These are phyloP conservation scores for Lasius platythorax DNA, from an alignment of 2,888 invertebrate genomes.

Conservation along the genomic window DNA sequence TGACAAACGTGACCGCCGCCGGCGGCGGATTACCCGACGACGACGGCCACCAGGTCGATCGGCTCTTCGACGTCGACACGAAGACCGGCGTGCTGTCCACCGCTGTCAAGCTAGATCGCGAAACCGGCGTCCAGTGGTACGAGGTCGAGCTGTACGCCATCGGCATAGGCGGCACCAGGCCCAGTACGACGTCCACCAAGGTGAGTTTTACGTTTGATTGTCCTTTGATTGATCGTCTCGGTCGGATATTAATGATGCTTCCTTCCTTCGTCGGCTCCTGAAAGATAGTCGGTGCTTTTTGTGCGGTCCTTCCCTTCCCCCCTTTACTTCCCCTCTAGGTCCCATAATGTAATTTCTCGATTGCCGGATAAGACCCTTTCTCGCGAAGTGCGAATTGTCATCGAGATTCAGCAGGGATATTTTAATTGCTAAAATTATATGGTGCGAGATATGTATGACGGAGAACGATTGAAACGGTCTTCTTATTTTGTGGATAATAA, in stretches of 20 bases:
- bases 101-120: slow-evolving; percentile 93
- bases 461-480: not conserved
- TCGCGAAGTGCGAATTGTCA: slow-evolving; percentile 25
- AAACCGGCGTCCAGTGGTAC: slow-evolving; percentile 93
- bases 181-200: slow-evolving; percentile 94
- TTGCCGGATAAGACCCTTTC: slow-evolving; percentile 46
- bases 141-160: slow-evolving; percentile 95
- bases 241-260: slow-evolving; percentile 72
- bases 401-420: slow-evolving; percentile 27
- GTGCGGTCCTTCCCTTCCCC: slow-evolving; percentile 40
- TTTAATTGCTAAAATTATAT: slow-evolving; percentile 34
- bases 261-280: slow-evolving; percentile 57
- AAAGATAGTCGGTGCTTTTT: slow-evolving; percentile 73
- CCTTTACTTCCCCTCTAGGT: not conserved
- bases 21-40: slow-evolving; percentile 79
- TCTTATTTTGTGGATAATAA: slow-evolving; percentile 20
- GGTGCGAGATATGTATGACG: not conserved
- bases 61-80: slow-evolving; percentile 96
- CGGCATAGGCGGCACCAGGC: slow-evolving; percentile 89
- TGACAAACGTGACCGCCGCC: slow-evolving; percentile 93
- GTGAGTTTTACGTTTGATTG: slow-evolving; percentile 87
- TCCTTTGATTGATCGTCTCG: slow-evolving; percentile 69
- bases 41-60: slow-evolving; percentile 92
- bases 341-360: slow-evolving; percentile 51
- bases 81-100: slow-evolving; percentile 95